phyloP scores from a whole-genome alignment of 2,797 vertebrate genomes.

The Thripadectes ignobilis region DNA sequence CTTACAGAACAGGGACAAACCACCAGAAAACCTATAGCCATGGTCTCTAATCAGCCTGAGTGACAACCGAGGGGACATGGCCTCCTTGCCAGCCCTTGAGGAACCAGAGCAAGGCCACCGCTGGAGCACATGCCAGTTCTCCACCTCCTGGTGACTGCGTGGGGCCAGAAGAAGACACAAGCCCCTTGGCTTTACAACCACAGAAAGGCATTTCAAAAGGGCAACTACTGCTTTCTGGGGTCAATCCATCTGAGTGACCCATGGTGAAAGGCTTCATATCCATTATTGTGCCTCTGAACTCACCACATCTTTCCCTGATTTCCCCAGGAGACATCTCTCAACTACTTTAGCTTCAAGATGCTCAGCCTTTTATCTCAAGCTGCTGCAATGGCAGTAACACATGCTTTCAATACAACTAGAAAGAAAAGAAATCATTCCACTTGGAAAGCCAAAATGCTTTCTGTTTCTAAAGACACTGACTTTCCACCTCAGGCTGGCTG shows the following conservation, averaged over 20 bases:
- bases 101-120: background rate
- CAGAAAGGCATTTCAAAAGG: background rate
- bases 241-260: background rate
- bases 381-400: background rate
- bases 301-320: background rate
- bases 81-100: background rate
- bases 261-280: background rate
- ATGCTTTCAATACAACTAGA: background rate
- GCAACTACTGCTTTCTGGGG: background rate
- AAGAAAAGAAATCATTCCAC: background rate
- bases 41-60: accelerated
- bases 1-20: accelerated
- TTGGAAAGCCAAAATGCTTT: background rate
- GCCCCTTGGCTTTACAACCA: accelerated
- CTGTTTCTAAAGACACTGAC: background rate
- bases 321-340: background rate
- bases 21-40: background rate
- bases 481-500: background rate
- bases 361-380: background rate
- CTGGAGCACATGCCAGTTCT: background rate
- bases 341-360: background rate
- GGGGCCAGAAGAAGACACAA: accelerated
- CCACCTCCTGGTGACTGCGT: accelerated
- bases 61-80: accelerated
- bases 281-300: background rate